Evolutionary conservation across 2,113 vertebrate genomes (phyloP).

Genomic region (Grammomys dolichurus): DNA sequence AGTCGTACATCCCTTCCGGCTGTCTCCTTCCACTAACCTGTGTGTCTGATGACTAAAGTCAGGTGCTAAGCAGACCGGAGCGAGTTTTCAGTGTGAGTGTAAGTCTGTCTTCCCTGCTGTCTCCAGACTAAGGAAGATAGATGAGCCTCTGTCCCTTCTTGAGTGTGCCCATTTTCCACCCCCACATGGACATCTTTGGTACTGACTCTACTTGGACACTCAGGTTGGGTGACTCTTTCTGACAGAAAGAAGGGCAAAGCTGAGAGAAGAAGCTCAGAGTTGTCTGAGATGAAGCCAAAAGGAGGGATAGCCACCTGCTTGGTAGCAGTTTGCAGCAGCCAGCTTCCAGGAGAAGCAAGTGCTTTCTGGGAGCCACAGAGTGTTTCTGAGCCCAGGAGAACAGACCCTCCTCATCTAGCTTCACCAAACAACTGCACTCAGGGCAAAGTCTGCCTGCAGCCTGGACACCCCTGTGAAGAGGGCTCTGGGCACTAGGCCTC

Average conservation of each 20-base stretch:
- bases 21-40: not conserved
- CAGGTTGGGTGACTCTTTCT: not conserved
- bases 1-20: not conserved
- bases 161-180: not conserved
- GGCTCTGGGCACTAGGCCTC: not conserved
- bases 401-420: not conserved
- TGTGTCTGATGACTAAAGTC: not conserved
- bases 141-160: not conserved
- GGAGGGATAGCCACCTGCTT: not conserved
- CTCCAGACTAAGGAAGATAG: not conserved
- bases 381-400: not conserved
- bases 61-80: not conserved
- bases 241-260: conserved; percentile 2
- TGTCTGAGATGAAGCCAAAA: not conserved
- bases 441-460: not conserved
- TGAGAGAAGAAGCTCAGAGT: not conserved
- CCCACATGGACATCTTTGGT: not conserved
- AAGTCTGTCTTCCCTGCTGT: not conserved
- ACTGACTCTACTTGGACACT: not conserved
- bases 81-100: not conserved
- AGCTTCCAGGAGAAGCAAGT: not conserved
- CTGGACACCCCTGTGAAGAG: not conserved
- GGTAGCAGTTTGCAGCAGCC: not conserved
- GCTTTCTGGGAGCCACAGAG: not conserved
- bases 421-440: not conserved